Evolutionary conservation across 2,888 invertebrate genomes (phyloP).

Genomic region (Melanargia galathea): DNA sequence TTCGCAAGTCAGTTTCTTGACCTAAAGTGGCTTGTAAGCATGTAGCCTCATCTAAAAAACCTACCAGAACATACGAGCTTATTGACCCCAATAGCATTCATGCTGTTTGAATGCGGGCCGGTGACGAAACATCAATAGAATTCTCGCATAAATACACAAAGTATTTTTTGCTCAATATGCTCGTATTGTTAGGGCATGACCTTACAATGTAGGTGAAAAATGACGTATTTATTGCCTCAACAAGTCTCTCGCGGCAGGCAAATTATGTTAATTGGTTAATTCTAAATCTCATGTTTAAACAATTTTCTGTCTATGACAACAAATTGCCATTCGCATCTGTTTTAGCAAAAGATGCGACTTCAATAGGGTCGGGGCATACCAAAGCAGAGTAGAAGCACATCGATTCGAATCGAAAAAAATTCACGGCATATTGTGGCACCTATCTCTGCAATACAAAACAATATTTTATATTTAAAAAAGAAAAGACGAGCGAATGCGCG

Average conservation of each 20-base stretch:
- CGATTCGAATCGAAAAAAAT: too few species aligned
- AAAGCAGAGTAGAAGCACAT: too few species aligned
- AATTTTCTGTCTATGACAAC: background rate
- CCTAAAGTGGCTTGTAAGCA: background rate
- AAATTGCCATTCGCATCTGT: too few species aligned
- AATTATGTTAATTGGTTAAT: background rate
- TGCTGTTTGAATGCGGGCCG: slow-evolving; percentile 15
- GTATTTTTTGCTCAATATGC: slow-evolving; percentile 13
- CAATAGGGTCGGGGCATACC: too few species aligned
- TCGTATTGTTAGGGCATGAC: slow-evolving; percentile 9
- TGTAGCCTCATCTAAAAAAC: slow-evolving; percentile 6
- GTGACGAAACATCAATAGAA: slow-evolving; percentile 21
- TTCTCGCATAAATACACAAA: slow-evolving; percentile 18
- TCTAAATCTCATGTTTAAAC: background rate
- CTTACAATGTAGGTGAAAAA: slow-evolving; percentile 14
- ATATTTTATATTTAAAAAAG: too few species aligned
- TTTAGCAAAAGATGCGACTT: too few species aligned
- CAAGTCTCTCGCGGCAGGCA: background rate
- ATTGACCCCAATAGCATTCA: slow-evolving; percentile 18
- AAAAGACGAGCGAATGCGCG: too few species aligned
- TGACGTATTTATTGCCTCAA: slow-evolving; percentile 16
- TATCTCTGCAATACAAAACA: too few species aligned
- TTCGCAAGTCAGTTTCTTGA: background rate
- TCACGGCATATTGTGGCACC: too few species aligned
- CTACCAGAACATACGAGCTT: background rate